Percentiles rank a stretch among this genome's conserved stretches.
Conservation (phyloP, 2,888 invertebrate species). For the Zaprionus obscuricornis region DNA sequence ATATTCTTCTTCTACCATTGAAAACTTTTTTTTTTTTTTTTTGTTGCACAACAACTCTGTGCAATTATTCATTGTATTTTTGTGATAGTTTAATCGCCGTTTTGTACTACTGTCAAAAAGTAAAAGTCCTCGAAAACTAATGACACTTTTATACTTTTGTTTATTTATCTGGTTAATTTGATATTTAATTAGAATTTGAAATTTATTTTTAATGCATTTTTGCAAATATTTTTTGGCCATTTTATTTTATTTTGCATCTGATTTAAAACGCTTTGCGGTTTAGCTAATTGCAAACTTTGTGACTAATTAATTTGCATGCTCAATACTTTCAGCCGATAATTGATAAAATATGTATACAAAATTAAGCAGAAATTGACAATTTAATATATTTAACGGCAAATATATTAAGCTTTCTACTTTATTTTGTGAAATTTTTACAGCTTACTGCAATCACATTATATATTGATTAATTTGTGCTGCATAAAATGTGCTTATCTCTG, state of each 20-base stretch:
- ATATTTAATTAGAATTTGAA: constrained; percentile 7
- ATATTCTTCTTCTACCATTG: too few species aligned
- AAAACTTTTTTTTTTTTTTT: too few species aligned
- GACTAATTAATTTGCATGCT: constrained; percentile 26
- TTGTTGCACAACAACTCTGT: too few species aligned
- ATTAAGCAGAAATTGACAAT: too few species aligned
- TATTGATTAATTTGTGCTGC: too few species aligned
- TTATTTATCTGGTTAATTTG: neutral
- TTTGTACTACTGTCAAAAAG: too few species aligned
- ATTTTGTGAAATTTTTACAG: neutral
- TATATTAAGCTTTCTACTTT: neutral
- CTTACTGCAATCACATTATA: too few species aligned
- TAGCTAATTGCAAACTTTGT: constrained; percentile 37
- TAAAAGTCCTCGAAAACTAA: too few species aligned
- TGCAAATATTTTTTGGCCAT: neutral
- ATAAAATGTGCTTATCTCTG: too few species aligned
- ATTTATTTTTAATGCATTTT: constrained; percentile 18
- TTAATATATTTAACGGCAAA: neutral
- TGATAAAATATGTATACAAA: neutral
- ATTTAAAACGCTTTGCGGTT: constrained; percentile 37
- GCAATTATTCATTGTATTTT: too few species aligned
- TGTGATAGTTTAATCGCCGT: too few species aligned
- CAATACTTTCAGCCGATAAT: neutral
- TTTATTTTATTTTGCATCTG: neutral
- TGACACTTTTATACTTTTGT: neutral